Evolutionary conservation across 2,113 vertebrate species (phyloP).

Genomic region (Pelmatolapia mariae): DNA sequence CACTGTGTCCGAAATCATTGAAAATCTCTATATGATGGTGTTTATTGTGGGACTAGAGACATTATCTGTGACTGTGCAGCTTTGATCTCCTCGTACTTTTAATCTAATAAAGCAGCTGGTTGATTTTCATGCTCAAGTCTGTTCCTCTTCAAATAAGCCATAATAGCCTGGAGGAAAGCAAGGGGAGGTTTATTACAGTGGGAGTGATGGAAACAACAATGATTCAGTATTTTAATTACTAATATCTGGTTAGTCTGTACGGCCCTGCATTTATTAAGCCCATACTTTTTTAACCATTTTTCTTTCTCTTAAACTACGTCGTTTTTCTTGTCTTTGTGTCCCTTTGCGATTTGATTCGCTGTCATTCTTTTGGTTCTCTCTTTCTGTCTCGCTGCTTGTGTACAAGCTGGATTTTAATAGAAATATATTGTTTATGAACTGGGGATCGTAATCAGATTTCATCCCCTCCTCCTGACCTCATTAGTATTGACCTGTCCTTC

Average conservation of each 20-base stretch:
- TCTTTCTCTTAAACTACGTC: fast-evolving
- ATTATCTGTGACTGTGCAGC: neutral
- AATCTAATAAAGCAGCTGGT: slow-evolving; percentile 17
- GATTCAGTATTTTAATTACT: slow-evolving; percentile 40
- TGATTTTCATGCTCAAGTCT: slow-evolving; percentile 15
- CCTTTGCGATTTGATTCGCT: neutral
- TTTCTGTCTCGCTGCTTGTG: neutral
- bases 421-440: slow-evolving; percentile 74
- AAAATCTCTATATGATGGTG: neutral
- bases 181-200: slow-evolving; percentile 16
- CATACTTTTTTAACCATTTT: neutral
- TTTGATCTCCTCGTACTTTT: neutral
- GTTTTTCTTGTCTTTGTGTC: neutral
- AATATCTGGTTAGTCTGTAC: neutral
- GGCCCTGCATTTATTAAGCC: neutral
- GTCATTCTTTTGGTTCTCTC: neutral
- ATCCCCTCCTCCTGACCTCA: slow-evolving; percentile 55
- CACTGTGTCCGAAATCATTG: neutral
- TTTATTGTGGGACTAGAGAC: neutral
- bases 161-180: neutral
- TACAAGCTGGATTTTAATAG: slow-evolving; percentile 58
- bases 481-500: slow-evolving; percentile 74
- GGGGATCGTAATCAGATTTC: slow-evolving; percentile 57
- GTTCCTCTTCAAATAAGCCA: slow-evolving; percentile 27
- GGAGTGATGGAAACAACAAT: slow-evolving; percentile 29